Percentiles rank a stretch among this genome's conserved stretches.
These are phyloP conservation scores for Hypselothyrea guttata DNA, from an alignment of 2,888 invertebrate genomes.

Conservation along the genomic window DNA sequence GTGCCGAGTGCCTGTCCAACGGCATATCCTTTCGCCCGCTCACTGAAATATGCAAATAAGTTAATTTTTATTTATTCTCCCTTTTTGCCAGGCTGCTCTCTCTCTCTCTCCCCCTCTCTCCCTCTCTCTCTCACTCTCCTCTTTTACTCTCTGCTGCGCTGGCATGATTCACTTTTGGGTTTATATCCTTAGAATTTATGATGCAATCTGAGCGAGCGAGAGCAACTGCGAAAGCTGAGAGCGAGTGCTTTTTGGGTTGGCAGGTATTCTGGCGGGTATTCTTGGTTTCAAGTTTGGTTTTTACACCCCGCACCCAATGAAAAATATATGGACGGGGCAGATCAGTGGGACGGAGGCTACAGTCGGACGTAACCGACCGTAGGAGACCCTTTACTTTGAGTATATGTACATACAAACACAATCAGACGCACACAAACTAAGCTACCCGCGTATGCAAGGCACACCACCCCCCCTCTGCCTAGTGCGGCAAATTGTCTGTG, in stretches of 20 bases:
- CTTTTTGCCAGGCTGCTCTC: conserved; percentile 34
- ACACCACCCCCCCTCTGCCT: no score
- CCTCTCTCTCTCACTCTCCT: conserved; percentile 55
- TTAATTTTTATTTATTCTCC: conserved; percentile 72
- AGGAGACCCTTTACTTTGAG: no score
- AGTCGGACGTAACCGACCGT: no score
- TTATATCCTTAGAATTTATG: conserved; percentile 67
- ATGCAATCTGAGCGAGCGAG: conserved; percentile 62
- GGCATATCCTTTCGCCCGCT: conserved; percentile 65
- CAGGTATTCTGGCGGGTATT: conserved; percentile 68
- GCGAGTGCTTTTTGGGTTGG: conserved; percentile 35
- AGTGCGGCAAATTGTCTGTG: no score
- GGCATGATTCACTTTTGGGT: conserved; percentile 68
- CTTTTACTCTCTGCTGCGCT: conserved; percentile 12
- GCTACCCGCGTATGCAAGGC: no score
- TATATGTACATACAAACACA: no score
- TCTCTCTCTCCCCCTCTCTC: conserved; percentile 50
- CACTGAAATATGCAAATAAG: conserved; percentile 75
- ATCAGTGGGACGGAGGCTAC: no score
- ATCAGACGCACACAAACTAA: no score
- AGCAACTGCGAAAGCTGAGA: conserved; percentile 5
- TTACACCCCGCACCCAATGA: no score
- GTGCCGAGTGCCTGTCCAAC: conserved; percentile 34
- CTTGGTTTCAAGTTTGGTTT: conserved; percentile 76
- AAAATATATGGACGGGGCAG: no score